Evolutionary conservation across 2,888 invertebrate species (phyloP).

Genomic region (Eugnorisma glareosa): DNA sequence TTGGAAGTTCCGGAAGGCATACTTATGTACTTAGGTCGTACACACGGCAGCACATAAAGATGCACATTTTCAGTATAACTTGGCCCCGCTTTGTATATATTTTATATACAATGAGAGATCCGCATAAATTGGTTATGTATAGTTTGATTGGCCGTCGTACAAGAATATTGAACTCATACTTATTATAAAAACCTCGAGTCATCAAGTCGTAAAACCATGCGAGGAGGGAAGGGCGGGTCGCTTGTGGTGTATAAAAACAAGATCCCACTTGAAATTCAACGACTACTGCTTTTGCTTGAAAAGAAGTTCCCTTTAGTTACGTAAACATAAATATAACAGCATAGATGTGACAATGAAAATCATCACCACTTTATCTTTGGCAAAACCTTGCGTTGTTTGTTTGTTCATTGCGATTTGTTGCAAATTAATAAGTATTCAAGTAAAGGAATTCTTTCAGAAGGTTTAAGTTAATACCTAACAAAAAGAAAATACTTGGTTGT

Average conservation of each 20-base stretch:
- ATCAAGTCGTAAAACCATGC: background rate
- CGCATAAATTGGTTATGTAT: too few species aligned
- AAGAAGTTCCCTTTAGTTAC: background rate
- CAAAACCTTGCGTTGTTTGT: background rate
- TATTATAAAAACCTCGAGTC: background rate
- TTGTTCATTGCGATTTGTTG: background rate
- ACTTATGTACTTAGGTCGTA: background rate
- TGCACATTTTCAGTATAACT: too few species aligned
- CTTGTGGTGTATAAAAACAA: background rate
- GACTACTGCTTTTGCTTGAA: background rate
- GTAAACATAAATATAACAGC: background rate
- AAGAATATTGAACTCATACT: background rate
- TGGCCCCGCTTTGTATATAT: too few species aligned
- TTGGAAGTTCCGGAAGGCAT: background rate
- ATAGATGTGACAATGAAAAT: background rate
- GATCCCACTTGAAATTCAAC: background rate
- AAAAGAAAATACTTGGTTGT: constrained; percentile 6
- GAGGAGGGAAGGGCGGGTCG: background rate
- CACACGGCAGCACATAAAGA: too few species aligned
- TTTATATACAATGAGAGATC: too few species aligned
- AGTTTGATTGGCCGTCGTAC: too few species aligned
- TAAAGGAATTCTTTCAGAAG: background rate
- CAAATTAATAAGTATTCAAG: background rate
- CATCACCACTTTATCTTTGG: too few species aligned
- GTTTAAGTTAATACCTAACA: background rate